Conservation (phyloP, 1,140 invertebrate species). For the Zaprionus camerounensis region DNA sequence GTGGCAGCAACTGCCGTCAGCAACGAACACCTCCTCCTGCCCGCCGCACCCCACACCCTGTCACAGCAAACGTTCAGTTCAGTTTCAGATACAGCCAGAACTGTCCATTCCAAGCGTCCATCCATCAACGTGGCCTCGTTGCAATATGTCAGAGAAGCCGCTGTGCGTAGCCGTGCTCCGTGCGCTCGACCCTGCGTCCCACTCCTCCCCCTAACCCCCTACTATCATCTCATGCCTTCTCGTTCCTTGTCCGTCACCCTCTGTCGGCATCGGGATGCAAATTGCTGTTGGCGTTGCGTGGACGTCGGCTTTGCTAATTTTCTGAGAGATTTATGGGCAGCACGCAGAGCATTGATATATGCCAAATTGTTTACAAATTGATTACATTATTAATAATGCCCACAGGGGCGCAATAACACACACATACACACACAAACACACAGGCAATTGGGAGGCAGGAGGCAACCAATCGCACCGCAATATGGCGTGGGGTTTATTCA, state of each 20-base stretch:
- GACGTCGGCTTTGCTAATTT: conserved; percentile 62
- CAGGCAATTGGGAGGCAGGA: neutral
- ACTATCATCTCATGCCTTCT: neutral
- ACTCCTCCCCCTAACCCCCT: neutral
- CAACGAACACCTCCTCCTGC: neutral
- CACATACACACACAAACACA: conserved; percentile 7
- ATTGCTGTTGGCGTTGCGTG: conserved; percentile 46
- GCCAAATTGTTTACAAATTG: conserved; percentile 82
- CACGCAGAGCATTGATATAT: conserved; percentile 79
- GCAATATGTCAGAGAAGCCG: conserved; percentile 66
- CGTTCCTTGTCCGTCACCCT: neutral
- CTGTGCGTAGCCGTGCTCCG: conserved; percentile 33
- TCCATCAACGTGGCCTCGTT: conserved; percentile 63
- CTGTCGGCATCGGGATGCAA: conserved; percentile 51
- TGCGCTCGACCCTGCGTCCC: neutral
- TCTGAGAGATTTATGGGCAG: conserved; percentile 69
- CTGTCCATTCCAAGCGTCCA: conserved; percentile 64
- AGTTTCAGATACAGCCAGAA: conserved; percentile 36
- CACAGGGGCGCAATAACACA: conserved; percentile 20
- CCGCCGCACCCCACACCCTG: no score
- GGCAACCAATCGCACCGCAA: conserved; percentile 18
- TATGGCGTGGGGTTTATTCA: conserved; percentile 47
- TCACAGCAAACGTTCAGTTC: conserved; percentile 10
- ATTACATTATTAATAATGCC: conserved; percentile 82
- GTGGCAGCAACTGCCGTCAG: conserved; percentile 20